phyloP scores from a whole-genome alignment of 2,888 invertebrate genomes.

The Sphecodes monilicornis region DNA sequence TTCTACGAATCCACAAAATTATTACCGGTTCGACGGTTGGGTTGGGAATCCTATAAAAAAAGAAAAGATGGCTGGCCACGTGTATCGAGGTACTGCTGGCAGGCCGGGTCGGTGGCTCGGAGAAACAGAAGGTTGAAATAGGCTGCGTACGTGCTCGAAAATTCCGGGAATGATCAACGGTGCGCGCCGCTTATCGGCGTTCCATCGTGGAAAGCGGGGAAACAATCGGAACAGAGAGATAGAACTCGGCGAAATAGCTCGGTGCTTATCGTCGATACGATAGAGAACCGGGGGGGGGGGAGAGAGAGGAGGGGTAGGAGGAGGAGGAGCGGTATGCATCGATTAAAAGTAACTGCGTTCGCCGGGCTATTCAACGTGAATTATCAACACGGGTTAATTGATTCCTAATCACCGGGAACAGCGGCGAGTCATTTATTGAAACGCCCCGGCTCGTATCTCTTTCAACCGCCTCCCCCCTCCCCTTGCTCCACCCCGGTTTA shows the following conservation, averaged over 20 bases:
- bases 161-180: conserved; percentile 53
- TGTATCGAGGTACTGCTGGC: conserved; percentile 40
- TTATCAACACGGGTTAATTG: conserved; percentile 55
- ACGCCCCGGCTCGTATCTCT: conserved; percentile 17
- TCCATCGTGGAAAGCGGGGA: conserved; percentile 51
- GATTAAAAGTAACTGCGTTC: conserved; percentile 58
- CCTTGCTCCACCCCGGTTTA: neutral
- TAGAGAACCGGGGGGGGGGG: neutral
- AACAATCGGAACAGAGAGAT: conserved; percentile 50
- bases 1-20: neutral
- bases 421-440: conserved; percentile 43
- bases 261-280: conserved; percentile 55
- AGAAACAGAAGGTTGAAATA: conserved; percentile 53
- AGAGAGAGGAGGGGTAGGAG: neutral
- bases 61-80: neutral
- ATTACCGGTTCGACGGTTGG: neutral
- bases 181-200: conserved; percentile 36
- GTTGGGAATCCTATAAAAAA: neutral
- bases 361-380: conserved; percentile 50
- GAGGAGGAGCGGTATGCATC: conserved; percentile 25
- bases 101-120: neutral
- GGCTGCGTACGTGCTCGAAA: conserved; percentile 26
- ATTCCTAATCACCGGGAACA: conserved; percentile 53
- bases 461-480: too few relatives aligned
- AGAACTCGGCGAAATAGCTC: conserved; percentile 43